phyloP scores from a whole-genome alignment of 2,797 vertebrate species.

The Amphiprion clarkii region DNA sequence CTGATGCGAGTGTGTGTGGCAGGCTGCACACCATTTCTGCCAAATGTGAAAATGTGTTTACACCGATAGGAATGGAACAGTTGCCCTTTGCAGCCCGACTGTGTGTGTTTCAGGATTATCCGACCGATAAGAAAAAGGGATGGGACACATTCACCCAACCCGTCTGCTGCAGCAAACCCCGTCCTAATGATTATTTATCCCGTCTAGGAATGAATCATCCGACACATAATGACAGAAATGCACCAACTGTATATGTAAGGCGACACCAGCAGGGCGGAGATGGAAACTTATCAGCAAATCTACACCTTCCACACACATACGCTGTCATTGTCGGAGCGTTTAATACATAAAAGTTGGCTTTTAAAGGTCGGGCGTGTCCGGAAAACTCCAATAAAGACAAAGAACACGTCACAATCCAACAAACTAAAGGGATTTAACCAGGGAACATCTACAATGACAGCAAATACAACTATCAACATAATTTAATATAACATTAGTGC shows the following conservation, averaged over 20 bases:
- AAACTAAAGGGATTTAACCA: neutral
- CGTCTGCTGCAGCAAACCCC: neutral
- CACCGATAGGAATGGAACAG: constrained; percentile 42
- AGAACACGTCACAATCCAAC: neutral
- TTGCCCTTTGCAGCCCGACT: constrained; percentile 39
- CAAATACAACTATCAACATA: too few relatives aligned
- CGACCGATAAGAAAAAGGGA: constrained; percentile 20
- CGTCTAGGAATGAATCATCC: neutral
- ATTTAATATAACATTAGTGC: too few relatives aligned
- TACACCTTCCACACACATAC: constrained; percentile 4
- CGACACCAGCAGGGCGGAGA: constrained; percentile 63
- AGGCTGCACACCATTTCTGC: constrained; percentile 24
- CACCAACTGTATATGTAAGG: constrained; percentile 28
- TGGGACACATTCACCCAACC: constrained; percentile 9
- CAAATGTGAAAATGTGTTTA: constrained; percentile 65
- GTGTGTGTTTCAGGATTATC: constrained; percentile 28
- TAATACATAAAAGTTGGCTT: constrained; percentile 20
- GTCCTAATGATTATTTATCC: neutral
- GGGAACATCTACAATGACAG: too few relatives aligned
- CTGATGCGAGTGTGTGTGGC: constrained; percentile 18
- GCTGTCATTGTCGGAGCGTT: constrained; percentile 22
- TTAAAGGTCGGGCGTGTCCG: constrained; percentile 30
- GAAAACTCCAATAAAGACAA: constrained; percentile 29
- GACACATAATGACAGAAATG: neutral
- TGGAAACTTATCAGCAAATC: constrained; percentile 39